These are phyloP conservation scores for Ianthella basta DNA, from an alignment of 37 sponge, comb jelly and placozoan genomes.

Conservation along the genomic window DNA sequence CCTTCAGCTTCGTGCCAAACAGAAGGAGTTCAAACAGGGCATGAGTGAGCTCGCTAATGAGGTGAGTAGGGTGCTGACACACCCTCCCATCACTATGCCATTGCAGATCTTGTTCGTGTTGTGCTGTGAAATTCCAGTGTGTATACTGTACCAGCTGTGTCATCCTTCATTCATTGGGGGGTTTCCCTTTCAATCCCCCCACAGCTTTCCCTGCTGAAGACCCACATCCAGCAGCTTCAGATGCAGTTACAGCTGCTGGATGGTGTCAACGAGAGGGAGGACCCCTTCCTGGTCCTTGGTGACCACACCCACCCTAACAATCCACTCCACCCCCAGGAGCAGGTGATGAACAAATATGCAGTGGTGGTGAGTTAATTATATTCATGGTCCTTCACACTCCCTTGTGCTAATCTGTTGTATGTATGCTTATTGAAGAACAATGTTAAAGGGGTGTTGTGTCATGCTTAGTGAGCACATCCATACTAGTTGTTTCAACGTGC, in stretches of 20 bases:
- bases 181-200: neutral
- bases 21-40: slow-evolving; percentile 43
- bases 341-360: slow-evolving; percentile 68
- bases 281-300: slow-evolving; percentile 37
- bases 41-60: slow-evolving; percentile 56
- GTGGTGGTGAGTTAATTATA: slow-evolving; percentile 52
- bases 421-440: no score
- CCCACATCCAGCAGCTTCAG: slow-evolving; percentile 32
- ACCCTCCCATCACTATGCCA: no score
- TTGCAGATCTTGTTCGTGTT: no score
- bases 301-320: slow-evolving; percentile 55
- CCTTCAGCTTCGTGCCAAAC: neutral
- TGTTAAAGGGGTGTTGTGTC: no score
- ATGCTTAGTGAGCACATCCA: no score
- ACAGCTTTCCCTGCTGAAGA: slow-evolving; percentile 52
- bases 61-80: slow-evolving; percentile 14
- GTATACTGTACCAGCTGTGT: neutral
- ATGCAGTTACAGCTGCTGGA: slow-evolving; percentile 23
- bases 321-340: slow-evolving; percentile 71
- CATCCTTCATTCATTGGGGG: no score
- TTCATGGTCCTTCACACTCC: no score
- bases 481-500: no score
- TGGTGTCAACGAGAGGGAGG: slow-evolving; percentile 22
- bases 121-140: no score
- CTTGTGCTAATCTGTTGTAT: no score